phyloP scores from a whole-genome alignment of 2,113 vertebrate genomes.

The Myrmophylax atrothorax region DNA sequence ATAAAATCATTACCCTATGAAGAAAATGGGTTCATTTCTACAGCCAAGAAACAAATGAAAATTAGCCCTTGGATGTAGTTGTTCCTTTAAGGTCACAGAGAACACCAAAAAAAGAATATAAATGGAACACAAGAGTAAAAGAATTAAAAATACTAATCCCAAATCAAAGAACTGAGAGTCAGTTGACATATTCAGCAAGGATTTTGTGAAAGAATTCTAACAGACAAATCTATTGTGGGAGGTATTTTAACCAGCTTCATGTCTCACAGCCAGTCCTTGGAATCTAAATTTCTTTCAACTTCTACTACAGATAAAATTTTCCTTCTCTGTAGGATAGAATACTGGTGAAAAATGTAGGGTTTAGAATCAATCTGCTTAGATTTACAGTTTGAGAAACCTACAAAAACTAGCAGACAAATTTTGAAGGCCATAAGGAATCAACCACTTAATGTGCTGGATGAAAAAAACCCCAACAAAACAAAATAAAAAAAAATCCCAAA shows the following conservation, averaged over 20 bases:
- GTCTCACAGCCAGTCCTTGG: background rate
- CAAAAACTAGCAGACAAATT: background rate
- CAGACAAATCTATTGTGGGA: background rate
- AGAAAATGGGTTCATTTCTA: background rate
- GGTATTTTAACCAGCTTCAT: background rate
- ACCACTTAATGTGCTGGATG: fast-evolving
- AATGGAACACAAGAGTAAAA: background rate
- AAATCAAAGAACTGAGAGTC: background rate
- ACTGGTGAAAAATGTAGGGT: background rate
- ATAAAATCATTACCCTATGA: background rate
- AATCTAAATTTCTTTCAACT: background rate
- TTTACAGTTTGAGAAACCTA: background rate
- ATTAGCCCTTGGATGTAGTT: background rate
- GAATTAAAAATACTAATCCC: background rate
- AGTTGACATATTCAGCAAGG: background rate
- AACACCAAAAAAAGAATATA: background rate
- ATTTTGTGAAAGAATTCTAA: background rate
- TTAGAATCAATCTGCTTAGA: background rate
- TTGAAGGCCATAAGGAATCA: background rate
- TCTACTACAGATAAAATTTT: background rate
- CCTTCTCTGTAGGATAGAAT: background rate
- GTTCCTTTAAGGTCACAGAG: background rate
- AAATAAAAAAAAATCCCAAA: too few species aligned
- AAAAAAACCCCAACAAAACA: background rate
- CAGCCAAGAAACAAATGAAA: background rate